Conservation (phyloP, 2,888 invertebrate species). For the Galeruca laticollis region DNA sequence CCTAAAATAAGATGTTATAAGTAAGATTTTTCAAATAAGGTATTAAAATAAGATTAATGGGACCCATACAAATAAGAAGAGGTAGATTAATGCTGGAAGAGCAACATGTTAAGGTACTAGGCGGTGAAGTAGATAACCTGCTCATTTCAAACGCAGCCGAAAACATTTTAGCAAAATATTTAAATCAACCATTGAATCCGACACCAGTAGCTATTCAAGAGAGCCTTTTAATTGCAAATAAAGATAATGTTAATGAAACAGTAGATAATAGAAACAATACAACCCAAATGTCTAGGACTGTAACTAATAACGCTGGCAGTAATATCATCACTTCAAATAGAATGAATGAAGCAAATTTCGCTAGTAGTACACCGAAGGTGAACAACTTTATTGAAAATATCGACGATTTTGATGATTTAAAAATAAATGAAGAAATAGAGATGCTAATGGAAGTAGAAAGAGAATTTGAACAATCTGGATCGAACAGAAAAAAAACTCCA, state of each 20-base stretch:
- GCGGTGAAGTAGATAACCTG: conserved; percentile 80
- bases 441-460: conserved; percentile 53
- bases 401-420: conserved; percentile 42
- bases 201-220: conserved; percentile 62
- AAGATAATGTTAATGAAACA: conserved; percentile 25
- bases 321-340: neutral
- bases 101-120: conserved; percentile 72
- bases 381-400: neutral
- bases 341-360: neutral
- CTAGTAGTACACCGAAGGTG: conserved; percentile 6
- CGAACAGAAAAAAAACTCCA: conserved; percentile 43
- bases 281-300: neutral
- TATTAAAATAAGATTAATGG: conserved; percentile 75
- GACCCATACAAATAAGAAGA: conserved; percentile 77
- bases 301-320: neutral
- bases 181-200: conserved; percentile 70
- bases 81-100: conserved; percentile 78
- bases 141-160: conserved; percentile 71
- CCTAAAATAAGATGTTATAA: neutral
- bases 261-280: neutral
- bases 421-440: conserved; percentile 54
- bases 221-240: conserved; percentile 44
- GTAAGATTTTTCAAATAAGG: conserved; percentile 1
- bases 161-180: conserved; percentile 71
- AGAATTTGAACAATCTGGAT: conserved; percentile 41